These are phyloP conservation scores for Microctonus aethiopoides DNA, from an alignment of 2,888 invertebrate species.

Conservation along the genomic window DNA sequence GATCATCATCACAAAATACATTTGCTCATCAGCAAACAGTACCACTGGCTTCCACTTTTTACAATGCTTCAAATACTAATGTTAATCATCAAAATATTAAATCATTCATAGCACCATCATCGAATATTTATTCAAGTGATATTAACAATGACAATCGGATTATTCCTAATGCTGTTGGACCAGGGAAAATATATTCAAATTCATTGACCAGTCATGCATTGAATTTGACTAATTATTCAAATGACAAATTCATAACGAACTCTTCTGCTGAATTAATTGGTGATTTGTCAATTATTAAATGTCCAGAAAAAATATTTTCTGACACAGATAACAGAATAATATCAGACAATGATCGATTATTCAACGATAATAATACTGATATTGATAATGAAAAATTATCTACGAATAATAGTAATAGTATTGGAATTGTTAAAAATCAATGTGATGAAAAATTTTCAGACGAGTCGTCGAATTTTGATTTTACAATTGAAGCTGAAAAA, in stretches of 20 bases:
- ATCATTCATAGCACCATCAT: slow-evolving; percentile 44
- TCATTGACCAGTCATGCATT: not conserved
- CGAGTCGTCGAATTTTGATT: slow-evolving; percentile 72
- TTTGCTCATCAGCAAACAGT: slow-evolving; percentile 46
- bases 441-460: slow-evolving; percentile 56
- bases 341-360: not conserved
- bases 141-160: not conserved
- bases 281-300: not conserved
- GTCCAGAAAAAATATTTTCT: not conserved
- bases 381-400: not conserved
- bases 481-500: slow-evolving; percentile 72
- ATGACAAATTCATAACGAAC: not conserved
- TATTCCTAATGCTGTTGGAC: not conserved
- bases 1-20: slow-evolving; percentile 35
- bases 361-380: not conserved
- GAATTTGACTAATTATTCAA: not conserved
- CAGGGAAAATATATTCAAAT: slow-evolving; percentile 7
- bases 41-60: slow-evolving; percentile 46
- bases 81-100: slow-evolving; percentile 52
- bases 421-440: slow-evolving; percentile 34
- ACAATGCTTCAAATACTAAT: slow-evolving; percentile 50
- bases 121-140: slow-evolving; percentile 2
- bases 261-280: not conserved
- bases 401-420: not conserved
- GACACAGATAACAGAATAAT: not conserved